A percentile compares a stretch with the other conserved stretches of the same genome.
Conservation (phyloP, 2,888 invertebrate species). For the Alloplasta piceator region DNA sequence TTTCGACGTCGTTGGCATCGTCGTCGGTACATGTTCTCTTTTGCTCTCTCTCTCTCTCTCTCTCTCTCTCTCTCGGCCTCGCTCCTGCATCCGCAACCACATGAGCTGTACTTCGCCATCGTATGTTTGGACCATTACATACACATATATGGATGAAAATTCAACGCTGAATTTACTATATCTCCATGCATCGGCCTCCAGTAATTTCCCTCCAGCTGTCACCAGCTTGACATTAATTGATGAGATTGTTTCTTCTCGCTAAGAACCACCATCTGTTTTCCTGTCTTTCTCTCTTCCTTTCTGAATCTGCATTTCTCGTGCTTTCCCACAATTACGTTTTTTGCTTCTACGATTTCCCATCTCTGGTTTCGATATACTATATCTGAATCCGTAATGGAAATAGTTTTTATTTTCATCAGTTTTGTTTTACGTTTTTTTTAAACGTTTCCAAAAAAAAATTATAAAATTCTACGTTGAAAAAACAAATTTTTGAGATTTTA, state of each 20-base stretch:
- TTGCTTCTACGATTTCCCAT: not conserved
- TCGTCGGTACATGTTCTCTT: constrained; percentile 2
- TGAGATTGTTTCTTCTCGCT: constrained; percentile 50
- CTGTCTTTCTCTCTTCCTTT: constrained; percentile 4
- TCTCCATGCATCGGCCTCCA: constrained; percentile 55
- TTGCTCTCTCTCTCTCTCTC: not conserved
- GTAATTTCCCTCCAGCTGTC: constrained; percentile 42
- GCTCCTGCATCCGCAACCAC: constrained; percentile 36
- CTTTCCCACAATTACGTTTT: not conserved
- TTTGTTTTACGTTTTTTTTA: no score
- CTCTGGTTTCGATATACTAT: not conserved
- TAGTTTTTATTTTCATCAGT: no score
- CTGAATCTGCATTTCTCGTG: constrained; percentile 11
- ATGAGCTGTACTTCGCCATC: constrained; percentile 10
- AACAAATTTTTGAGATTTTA: no score
- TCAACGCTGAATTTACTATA: constrained; percentile 56
- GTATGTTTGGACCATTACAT: constrained; percentile 3
- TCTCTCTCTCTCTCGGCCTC: constrained; percentile 11
- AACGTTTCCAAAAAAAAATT: no score
- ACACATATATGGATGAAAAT: constrained; percentile 11
- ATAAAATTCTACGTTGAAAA: no score
- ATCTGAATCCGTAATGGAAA: no score
- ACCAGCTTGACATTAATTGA: constrained; percentile 60
- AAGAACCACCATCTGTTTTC: constrained; percentile 14
- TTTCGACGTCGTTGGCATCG: constrained; percentile 55